Evolutionary conservation across 2,113 vertebrate genomes (phyloP), one percentile per base, ranked within the genome.

Genomic region (Dipodomys stephensi): DNA sequence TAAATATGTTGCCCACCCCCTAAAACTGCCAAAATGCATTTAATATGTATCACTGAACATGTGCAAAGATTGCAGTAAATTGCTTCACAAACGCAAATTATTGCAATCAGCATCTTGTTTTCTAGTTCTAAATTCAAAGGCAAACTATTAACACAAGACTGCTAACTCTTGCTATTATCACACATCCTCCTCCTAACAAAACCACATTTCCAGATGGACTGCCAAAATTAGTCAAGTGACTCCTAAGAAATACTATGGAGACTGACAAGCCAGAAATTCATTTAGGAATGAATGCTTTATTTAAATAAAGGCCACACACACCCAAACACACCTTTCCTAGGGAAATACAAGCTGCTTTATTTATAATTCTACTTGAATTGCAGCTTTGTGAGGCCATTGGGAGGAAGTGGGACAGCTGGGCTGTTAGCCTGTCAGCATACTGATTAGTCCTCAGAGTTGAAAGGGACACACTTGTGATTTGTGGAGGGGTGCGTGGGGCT

Each of bases 41-140:
- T 97, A 97, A 96, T 97, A 97, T 98, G 98, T 97, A 97, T 98
- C 98, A 97, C 95, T 83, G 96, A 97, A 98, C 98, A 98, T 97
- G 97, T 98, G 98, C 98, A 98, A 97, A 97, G 97, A 98, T 96
- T 98, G 96, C 87, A 97, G 97, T 97, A 98, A 98, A 98, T 98
- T 97, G 98, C 98, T 98, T 96, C 95, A 97, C 96, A 97, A 98
- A 97, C 87, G 65, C 97, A 98, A 98, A 98, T 98, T 98, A 98
- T 93, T 98, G 98, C 98, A 98, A 98, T 98, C 98, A 98, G 89
- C 98, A 97, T 98, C 98, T 98, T 98, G 96, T 98, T 98, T 98
- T 98, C 98, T 97, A 96, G 93, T 97, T 98, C 97, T 98, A 98
- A 98, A 98, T 98, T 98, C 98, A 98, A 98, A 98, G 97, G 94